phyloP scores from a whole-genome alignment of 2,113 vertebrate species.

The Centropus unirufus region DNA sequence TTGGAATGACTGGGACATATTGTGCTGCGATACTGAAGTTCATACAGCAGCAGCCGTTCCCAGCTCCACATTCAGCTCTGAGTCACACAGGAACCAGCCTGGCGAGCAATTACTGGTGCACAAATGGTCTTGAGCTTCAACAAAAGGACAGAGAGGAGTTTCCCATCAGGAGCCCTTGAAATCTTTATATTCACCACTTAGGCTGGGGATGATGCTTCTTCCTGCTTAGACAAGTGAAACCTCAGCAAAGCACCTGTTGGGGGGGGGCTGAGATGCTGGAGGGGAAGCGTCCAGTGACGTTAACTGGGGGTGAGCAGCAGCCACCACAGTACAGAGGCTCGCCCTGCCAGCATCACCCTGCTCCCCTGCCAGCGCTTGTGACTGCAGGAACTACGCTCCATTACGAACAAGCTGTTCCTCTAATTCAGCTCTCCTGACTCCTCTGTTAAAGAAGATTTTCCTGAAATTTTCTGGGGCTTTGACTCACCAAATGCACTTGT shows the following conservation, averaged over 20 bases:
- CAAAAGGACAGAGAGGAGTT: not conserved
- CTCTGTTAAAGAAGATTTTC: not conserved
- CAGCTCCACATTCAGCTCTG: not conserved
- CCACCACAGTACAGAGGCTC: not conserved
- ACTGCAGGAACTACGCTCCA: not conserved
- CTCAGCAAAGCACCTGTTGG: not conserved
- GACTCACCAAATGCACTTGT: not conserved
- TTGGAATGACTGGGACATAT: not conserved
- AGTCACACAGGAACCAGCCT: slow-evolving; percentile 22
- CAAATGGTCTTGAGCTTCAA: slow-evolving; percentile 1
- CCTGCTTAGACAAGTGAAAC: not conserved
- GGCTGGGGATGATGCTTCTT: slow-evolving; percentile 20
- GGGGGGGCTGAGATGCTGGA: not conserved
- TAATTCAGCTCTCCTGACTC: not conserved
- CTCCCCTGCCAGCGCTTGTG: not conserved
- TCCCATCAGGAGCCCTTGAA: slow-evolving; percentile 4
- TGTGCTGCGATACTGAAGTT: not conserved
- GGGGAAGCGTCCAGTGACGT: not conserved
- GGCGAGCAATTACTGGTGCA: not conserved
- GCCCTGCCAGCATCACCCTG: not conserved
- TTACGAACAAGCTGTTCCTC: slow-evolving; percentile 6
- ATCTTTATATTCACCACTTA: not conserved
- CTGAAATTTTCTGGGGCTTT: not conserved
- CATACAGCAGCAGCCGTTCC: not conserved
- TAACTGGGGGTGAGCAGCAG: not conserved